Evolutionary conservation across 64 coral and sea anemone genomes (phyloP).

Genomic region (Catalaphyllia jardinei): DNA sequence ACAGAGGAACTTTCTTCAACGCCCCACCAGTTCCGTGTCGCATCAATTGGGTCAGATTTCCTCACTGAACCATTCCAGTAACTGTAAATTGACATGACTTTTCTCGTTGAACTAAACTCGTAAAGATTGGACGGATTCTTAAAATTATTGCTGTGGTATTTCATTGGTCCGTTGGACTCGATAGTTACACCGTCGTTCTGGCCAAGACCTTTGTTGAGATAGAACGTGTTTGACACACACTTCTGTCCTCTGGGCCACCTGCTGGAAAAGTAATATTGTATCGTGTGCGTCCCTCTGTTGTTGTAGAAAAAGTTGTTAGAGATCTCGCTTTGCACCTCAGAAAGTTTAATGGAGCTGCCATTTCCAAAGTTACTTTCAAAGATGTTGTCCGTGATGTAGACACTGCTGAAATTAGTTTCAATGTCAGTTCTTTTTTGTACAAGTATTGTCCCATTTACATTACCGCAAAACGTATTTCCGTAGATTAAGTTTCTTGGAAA

Average conservation of each 20-base stretch:
- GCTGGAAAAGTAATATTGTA: constrained; percentile 46
- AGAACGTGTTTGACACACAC: constrained; percentile 58
- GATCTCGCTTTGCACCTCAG: constrained; percentile 20
- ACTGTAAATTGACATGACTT: neutral
- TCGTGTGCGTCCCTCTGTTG: constrained; percentile 30
- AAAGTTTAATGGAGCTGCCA: constrained; percentile 26
- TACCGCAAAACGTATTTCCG: constrained; percentile 56
- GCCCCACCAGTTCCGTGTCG: constrained; percentile 55
- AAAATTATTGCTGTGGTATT: constrained; percentile 52
- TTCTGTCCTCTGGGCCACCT: constrained; percentile 8
- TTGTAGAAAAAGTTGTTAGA: constrained; percentile 68
- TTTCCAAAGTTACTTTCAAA: constrained; percentile 39
- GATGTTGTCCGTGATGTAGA: constrained; percentile 31
- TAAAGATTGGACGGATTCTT: constrained; percentile 77
- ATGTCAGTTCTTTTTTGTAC: neutral
- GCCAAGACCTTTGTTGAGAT: constrained; percentile 34
- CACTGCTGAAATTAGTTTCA: neutral
- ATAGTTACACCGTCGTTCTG: constrained; percentile 36
- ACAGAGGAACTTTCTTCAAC: neutral
- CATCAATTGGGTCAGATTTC: constrained; percentile 2
- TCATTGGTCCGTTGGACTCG: constrained; percentile 62
- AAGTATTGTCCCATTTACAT: constrained; percentile 40
- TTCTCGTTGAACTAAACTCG: constrained; percentile 36
- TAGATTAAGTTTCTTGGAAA: constrained; percentile 32
- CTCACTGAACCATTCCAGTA: no score